Base-by-base conservation (phyloP, 2,888 invertebrate genomes). In the Dioctria linearis region DNA sequence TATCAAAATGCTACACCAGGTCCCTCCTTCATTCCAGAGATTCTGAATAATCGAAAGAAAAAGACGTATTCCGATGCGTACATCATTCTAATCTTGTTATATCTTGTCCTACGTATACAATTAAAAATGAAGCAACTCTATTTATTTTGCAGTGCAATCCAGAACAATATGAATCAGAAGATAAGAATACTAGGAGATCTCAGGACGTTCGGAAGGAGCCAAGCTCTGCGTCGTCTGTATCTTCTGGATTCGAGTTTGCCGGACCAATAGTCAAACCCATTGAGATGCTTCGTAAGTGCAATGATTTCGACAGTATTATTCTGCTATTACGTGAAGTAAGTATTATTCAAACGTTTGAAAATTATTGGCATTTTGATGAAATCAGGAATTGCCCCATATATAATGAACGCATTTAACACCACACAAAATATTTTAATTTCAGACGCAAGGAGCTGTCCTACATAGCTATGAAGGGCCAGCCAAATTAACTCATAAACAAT, bases 221-320 rank as follows among this genome's bases (percentile, higher is more conserved):
- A 6, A 13, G 59, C 4, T 39, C 39, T 63, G 42, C 66, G 6
- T 81, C 82, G 6, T 69, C 80, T 37, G 40, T 84, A 2, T 81
- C 81, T 43, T 82, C 82, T 0, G 71, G 82, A 4, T 80, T 83
- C 65, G 76, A 79, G 39, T 61, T 79, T 67, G n/a, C 39, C 4
- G 25, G 37, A 8, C n/a, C 8, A 2, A 6, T 42, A 37, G 37
- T 25, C n/a, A 43, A 79, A 4, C 78, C 66, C 1, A 57, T 4
- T 0, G 25, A 67, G 0, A 37, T 84, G 3, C 75, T 84, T 40
- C 75, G 80, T 43, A 82, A 81, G 39, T 83, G 83, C 46, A 82
- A 82, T 5, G 84, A 85, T 80, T 85, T 85, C 63, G 83, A 85
- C 8, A 84, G 84, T 57, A 82, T 85, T 6, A 83, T 85, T 51